These are phyloP conservation scores for Amphibalanus amphitrite DNA, from an alignment of 1,140 invertebrate genomes.

Conservation along the genomic window DNA sequence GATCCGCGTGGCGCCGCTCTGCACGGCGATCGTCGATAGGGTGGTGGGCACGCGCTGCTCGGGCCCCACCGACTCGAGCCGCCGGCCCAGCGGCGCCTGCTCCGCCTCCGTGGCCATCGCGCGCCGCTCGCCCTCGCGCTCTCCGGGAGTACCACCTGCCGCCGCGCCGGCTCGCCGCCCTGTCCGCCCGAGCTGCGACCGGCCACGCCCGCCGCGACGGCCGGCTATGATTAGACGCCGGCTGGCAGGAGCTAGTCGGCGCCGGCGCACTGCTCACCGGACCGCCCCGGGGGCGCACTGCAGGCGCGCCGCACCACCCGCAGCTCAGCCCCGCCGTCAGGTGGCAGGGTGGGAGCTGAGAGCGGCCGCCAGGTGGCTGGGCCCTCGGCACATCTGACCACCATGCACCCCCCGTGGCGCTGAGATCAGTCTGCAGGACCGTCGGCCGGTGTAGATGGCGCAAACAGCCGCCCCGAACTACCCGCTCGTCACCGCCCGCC, in stretches of 20 bases:
- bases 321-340: too few species aligned
- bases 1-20: constrained; percentile 65
- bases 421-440: too few species aligned
- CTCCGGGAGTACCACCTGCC: constrained; percentile 5
- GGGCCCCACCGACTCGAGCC: constrained; percentile 15
- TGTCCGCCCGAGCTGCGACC: constrained; percentile 8
- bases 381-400: too few species aligned
- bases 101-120: constrained; percentile 12
- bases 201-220: constrained; percentile 15
- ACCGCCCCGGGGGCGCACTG: background rate
- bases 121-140: background rate
- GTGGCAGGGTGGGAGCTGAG: too few species aligned
- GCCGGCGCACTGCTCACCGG: too few species aligned
- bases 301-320: background rate
- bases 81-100: constrained; percentile 7
- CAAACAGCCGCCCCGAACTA: too few species aligned
- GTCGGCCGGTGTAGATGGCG: too few species aligned
- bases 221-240: background rate
- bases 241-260: background rate
- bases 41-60: constrained; percentile 39
- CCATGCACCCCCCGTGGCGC: too few species aligned
- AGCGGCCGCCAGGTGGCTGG: too few species aligned
- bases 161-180: background rate
- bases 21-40: constrained; percentile 77
- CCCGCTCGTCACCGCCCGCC: too few species aligned